phyloP scores from a whole-genome alignment of 92 coral and sea anemone genomes.

The Porites cylindrica region DNA sequence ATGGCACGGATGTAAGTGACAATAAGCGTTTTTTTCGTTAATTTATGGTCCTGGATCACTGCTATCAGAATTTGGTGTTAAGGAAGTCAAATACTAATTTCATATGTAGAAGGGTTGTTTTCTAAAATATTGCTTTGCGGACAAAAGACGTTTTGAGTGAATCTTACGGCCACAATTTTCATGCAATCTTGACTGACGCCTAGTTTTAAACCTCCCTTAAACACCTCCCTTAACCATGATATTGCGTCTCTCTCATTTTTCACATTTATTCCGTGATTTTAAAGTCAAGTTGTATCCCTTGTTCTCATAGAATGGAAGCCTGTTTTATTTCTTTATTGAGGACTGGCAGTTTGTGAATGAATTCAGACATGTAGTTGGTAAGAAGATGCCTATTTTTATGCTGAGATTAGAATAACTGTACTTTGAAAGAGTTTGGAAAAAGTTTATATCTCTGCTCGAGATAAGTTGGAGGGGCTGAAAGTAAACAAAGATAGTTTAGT shows the following conservation, averaged over 20 bases:
- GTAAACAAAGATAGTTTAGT: too few species aligned
- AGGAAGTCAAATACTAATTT: background rate
- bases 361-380: constrained; percentile 98
- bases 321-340: constrained; percentile 91
- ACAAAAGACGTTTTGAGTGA: too few species aligned
- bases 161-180: too few species aligned
- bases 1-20: constrained; percentile 95
- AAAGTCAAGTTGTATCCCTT: background rate
- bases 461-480: too few species aligned
- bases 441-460: too few species aligned
- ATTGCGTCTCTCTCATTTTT: too few species aligned
- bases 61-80: background rate
- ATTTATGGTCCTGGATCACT: background rate
- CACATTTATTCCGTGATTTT: too few species aligned
- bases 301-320: constrained; percentile 88
- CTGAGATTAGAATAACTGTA: too few species aligned
- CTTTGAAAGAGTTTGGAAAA: too few species aligned
- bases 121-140: too few species aligned
- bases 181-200: background rate
- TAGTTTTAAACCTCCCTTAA: background rate
- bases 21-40: background rate
- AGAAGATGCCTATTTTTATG: constrained; percentile 14
- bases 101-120: too few species aligned
- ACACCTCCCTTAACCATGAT: background rate
- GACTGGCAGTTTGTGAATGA: constrained; percentile 99